A percentile compares a stretch with the other conserved stretches of the same genome.
These are phyloP conservation scores for Bellardia bayeri DNA, from an alignment of 2,888 invertebrate species.

Conservation along the genomic window DNA sequence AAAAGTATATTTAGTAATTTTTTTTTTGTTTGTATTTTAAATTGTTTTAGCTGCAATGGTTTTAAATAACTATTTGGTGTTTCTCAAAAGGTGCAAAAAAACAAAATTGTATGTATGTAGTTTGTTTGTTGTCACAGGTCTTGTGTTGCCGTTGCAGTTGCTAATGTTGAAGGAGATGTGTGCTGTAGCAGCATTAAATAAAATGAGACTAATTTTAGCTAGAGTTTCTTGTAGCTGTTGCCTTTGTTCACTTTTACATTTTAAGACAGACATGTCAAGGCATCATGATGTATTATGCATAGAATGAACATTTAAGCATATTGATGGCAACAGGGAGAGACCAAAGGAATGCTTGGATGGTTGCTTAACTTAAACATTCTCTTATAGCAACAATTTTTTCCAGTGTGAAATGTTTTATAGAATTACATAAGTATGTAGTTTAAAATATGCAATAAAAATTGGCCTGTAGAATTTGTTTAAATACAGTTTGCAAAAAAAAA, in stretches of 20 bases:
- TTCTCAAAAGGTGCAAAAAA: conserved; percentile 69
- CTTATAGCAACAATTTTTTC: no score
- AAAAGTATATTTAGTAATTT: conserved; percentile 18
- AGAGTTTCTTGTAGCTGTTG: conserved; percentile 1
- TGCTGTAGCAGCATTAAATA: conserved; percentile 10
- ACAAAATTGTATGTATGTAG: conserved; percentile 19
- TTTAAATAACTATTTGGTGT: conserved; percentile 64
- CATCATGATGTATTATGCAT: conserved; percentile 66
- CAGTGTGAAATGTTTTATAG: no score
- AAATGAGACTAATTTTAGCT: conserved; percentile 61
- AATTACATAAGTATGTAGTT: no score
- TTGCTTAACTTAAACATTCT: not conserved
- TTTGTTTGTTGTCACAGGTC: conserved; percentile 65
- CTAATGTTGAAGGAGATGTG: conserved; percentile 20
- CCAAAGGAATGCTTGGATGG: conserved; percentile 51
- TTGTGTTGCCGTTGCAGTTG: conserved; percentile 9
- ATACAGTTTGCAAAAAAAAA: no score
- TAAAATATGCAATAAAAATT: no score
- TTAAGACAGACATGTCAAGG: conserved; percentile 61
- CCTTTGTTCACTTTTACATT: conserved; percentile 48
- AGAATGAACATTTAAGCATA: conserved; percentile 56
- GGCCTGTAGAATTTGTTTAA: no score
- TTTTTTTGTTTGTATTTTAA: not conserved
- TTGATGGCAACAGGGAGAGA: conserved; percentile 57
- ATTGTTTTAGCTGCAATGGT: conserved; percentile 41